Percentiles rank a stretch among this genome's conserved stretches.
These are phyloP conservation scores for Telenomus remus DNA, from an alignment of 1,140 invertebrate species.

Conservation along the genomic window DNA sequence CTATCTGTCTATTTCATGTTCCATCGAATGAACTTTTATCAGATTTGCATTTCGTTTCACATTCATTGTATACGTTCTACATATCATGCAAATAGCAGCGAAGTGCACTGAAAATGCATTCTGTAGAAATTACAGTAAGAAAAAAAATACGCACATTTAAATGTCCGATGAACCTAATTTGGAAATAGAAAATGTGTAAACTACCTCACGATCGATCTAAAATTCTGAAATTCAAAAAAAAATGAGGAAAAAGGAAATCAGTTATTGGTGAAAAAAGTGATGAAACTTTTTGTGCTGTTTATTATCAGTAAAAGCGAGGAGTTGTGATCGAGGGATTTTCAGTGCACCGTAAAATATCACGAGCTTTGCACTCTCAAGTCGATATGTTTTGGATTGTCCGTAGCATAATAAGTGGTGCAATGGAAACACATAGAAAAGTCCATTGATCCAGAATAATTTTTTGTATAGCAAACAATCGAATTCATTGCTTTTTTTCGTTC, in stretches of 20 bases:
- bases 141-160: neutral
- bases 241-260: too few relatives aligned
- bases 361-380: too few relatives aligned
- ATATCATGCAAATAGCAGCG: conserved; percentile 9
- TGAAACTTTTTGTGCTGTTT: too few relatives aligned
- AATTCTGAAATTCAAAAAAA: too few relatives aligned
- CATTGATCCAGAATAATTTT: conserved; percentile 30
- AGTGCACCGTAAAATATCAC: neutral
- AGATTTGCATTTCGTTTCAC: conserved; percentile 11
- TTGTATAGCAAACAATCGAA: conserved; percentile 2
- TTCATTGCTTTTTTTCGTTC: conserved; percentile 7
- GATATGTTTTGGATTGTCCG: too few relatives aligned
- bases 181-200: too few relatives aligned
- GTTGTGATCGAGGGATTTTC: neutral
- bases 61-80: conserved; percentile 7
- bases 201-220: too few relatives aligned
- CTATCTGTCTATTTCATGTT: conserved; percentile 1
- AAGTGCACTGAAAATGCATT: conserved; percentile 7
- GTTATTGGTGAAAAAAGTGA: too few relatives aligned
- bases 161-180: conserved; percentile 2
- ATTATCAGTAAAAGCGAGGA: too few relatives aligned
- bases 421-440: conserved; percentile 42
- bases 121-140: neutral
- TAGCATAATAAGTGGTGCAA: conserved; percentile 18
- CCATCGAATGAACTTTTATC: conserved; percentile 1